Evolutionary conservation across 2,888 invertebrate species (phyloP).

Genomic region (Melipona bicolor): DNA sequence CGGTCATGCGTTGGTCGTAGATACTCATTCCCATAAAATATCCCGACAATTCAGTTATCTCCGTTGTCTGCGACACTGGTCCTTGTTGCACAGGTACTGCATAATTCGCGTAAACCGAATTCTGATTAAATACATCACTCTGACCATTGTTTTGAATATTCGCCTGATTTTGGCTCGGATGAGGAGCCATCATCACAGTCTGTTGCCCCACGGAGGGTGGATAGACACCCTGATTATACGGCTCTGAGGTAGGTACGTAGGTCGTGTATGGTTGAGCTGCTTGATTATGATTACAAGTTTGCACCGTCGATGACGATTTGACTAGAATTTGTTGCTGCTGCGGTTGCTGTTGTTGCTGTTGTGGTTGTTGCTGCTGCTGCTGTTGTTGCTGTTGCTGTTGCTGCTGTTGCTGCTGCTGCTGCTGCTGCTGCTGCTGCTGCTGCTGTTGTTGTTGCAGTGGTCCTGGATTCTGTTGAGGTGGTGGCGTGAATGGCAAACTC

Average conservation of each 20-base stretch:
- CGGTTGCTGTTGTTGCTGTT: conserved; percentile 31
- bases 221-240: conserved; percentile 76
- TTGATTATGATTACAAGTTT: conserved; percentile 76
- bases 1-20: conserved; percentile 78
- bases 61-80: conserved; percentile 76
- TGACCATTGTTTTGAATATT: conserved; percentile 70
- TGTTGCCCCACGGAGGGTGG: conserved; percentile 72
- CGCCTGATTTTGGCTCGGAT: conserved; percentile 72
- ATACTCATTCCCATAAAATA: conserved; percentile 82
- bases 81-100: conserved; percentile 79
- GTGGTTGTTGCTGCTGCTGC: conserved; percentile 45
- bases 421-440: conserved; percentile 40
- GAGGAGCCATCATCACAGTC: conserved; percentile 79
- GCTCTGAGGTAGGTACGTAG: conserved; percentile 79
- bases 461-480: conserved; percentile 44
- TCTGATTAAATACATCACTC: conserved; percentile 79
- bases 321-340: conserved; percentile 77
- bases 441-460: conserved; percentile 36
- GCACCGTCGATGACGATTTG: conserved; percentile 75
- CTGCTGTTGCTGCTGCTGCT: conserved; percentile 53
- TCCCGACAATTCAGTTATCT: conserved; percentile 79
- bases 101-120: conserved; percentile 80
- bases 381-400: conserved; percentile 52
- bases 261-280: conserved; percentile 73
- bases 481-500: conserved; percentile 78